Evolutionary conservation across 2,888 invertebrate genomes (phyloP), one percentile per base, ranked within the genome.

Genomic region (Tachina grossa): DNA sequence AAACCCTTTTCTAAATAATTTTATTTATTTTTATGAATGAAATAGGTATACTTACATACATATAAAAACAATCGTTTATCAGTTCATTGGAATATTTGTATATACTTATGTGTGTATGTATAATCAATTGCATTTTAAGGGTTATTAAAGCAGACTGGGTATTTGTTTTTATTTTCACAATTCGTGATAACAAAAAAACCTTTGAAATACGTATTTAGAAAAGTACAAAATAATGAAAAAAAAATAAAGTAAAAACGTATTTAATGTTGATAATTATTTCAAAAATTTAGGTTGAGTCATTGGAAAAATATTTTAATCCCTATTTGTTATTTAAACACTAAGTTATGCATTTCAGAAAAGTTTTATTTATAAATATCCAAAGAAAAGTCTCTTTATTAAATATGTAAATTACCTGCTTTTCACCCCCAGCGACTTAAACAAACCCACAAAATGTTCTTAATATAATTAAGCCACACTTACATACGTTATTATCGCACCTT

Each of bases 391-490:
- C 51, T 41, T 10, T 63, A n/a, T n/a, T 22, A 16, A 16, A 57
- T n/a, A n/a, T n/a, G n/a, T 61, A 81, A 49, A 57, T 16, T 59
- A 84, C 66, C 83, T 75, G 75, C 31, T 47, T 81, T 76, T 83
- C 80, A 85, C 80, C 83, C 71, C 68, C 80, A 69, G 55, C 65
- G 49, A 51, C 22, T 43, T 59, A 13, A 71, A 75, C 65, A 61
- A 68, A 75, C 84, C 72, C 80, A 76, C 61, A 59, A 79, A 87
- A 78, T 72, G 82, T 86, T 85, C 9, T 45, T 16, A 16, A 31
- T 31, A 68, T 45, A 69, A 74, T 66, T 72, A 74, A 74, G 74
- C 43, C 72, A 85, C 87, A 87, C 86, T 83, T 31, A 31, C 31
- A 22, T 31, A n/a, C 4, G 0, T 31, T 6, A 31, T 31, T 59